Conservation (phyloP, 2,797 vertebrate species). For the Phylloscopus collybita region DNA sequence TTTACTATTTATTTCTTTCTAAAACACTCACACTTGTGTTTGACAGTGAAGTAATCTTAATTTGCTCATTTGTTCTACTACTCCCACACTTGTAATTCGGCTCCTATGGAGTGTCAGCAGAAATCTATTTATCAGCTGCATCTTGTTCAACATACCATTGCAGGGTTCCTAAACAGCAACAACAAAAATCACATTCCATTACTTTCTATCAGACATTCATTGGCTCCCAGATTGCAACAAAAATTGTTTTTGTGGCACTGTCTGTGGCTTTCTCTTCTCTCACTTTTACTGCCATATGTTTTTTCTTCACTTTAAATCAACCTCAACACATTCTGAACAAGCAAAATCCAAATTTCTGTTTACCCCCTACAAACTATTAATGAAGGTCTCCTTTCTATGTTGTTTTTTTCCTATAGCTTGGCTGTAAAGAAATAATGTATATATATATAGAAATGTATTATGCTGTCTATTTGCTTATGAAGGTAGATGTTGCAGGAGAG, state of each 20-base stretch:
- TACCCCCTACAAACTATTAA: not conserved
- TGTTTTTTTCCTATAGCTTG: not conserved
- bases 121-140: not conserved
- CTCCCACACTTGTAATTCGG: not conserved
- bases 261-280: not conserved
- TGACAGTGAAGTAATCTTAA: not conserved
- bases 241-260: constrained; percentile 23
- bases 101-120: not conserved
- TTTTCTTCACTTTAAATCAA: constrained; percentile 44
- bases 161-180: not conserved
- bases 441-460: not conserved
- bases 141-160: not conserved
- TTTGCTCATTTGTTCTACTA: constrained; percentile 19
- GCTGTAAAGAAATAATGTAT: not conserved
- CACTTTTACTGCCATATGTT: constrained; percentile 22
- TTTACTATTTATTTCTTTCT: not conserved
- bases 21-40: not conserved
- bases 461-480: not conserved
- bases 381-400: not conserved
- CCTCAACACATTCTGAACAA: constrained; percentile 1
- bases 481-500: not conserved
- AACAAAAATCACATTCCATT: not conserved
- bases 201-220: not conserved
- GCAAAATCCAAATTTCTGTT: constrained; percentile 32
- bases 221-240: constrained; percentile 20